phyloP scores from a whole-genome alignment of 2,797 vertebrate species.

The Sebastes kiyomatsui region DNA sequence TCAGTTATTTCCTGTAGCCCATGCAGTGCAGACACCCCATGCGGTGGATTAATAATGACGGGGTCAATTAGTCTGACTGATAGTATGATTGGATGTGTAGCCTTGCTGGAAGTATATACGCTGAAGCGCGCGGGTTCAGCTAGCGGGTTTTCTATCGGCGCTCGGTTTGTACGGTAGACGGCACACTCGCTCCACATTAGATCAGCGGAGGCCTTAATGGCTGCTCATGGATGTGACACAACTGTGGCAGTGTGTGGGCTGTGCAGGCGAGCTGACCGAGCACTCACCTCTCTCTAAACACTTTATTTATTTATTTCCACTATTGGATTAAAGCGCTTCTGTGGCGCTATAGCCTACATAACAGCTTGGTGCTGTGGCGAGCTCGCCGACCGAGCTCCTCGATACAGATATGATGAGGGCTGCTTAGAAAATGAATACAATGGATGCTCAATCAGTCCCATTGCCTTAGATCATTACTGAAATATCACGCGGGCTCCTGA shows the following conservation, averaged over 20 bases:
- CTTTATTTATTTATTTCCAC: conserved; percentile 77
- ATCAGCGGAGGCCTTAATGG: conserved; percentile 55
- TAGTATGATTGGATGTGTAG: not conserved
- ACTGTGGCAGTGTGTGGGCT: conserved; percentile 45
- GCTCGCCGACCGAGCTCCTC: conserved; percentile 20
- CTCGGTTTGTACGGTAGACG: conserved; percentile 71
- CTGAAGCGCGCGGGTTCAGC: not conserved
- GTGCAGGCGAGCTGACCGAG: conserved; percentile 80
- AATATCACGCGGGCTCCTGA: conserved; percentile 71
- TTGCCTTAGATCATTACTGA: conserved; percentile 66
- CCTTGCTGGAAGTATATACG: too few species aligned
- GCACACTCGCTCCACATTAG: conserved; percentile 80
- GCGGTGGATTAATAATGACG: not conserved
- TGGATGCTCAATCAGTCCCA: conserved; percentile 40
- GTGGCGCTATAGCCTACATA: conserved; percentile 76
- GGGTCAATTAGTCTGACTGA: conserved; percentile 24
- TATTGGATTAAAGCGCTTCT: conserved; percentile 67
- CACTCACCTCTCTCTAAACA: conserved; percentile 78
- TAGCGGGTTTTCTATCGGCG: conserved; percentile 22
- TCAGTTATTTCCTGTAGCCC: not conserved
- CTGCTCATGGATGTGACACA: conserved; percentile 63
- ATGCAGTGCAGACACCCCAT: not conserved
- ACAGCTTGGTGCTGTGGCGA: conserved; percentile 50
- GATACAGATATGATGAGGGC: conserved; percentile 70
- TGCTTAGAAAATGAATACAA: conserved; percentile 55